Evolutionary conservation across 1,140 invertebrate species (phyloP).

Genomic region (Trinorchestia longiramus): DNA sequence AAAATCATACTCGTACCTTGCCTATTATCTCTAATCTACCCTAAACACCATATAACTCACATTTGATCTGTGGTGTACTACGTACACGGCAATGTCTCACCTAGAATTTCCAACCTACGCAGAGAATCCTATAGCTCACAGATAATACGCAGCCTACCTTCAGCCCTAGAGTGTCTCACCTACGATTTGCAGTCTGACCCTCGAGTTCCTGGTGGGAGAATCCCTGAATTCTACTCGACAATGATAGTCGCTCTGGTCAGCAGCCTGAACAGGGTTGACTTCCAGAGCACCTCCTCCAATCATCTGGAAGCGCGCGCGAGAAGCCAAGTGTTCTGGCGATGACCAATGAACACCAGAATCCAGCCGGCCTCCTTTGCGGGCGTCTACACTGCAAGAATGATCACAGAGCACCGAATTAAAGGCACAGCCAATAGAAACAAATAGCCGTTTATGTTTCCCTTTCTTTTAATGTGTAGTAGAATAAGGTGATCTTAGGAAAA

Average conservation of each 20-base stretch:
- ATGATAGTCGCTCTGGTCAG: constrained; percentile 69
- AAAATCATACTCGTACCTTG: too few species aligned
- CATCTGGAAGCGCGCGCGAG: constrained; percentile 29
- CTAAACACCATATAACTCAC: too few species aligned
- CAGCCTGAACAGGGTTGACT: neutral
- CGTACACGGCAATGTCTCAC: too few species aligned
- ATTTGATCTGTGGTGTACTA: too few species aligned
- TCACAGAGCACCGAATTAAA: neutral
- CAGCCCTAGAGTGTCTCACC: constrained; percentile 59
- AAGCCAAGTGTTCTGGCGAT: neutral
- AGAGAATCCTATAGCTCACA: neutral
- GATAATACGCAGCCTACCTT: neutral
- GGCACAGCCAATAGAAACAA: too few species aligned
- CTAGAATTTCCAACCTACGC: too few species aligned
- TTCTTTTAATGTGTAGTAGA: too few species aligned
- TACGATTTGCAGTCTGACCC: constrained; percentile 69
- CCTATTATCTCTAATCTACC: too few species aligned
- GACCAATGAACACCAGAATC: constrained; percentile 19
- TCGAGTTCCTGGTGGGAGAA: constrained; percentile 69
- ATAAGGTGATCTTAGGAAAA: too few species aligned
- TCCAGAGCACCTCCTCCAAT: constrained; percentile 15
- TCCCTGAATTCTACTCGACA: constrained; percentile 70
- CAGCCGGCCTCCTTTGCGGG: constrained; percentile 4
- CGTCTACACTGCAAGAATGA: neutral
- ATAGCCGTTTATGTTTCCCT: too few species aligned